Conservation (phyloP, 2,888 invertebrate genomes). For the Doris montereyensis region DNA sequence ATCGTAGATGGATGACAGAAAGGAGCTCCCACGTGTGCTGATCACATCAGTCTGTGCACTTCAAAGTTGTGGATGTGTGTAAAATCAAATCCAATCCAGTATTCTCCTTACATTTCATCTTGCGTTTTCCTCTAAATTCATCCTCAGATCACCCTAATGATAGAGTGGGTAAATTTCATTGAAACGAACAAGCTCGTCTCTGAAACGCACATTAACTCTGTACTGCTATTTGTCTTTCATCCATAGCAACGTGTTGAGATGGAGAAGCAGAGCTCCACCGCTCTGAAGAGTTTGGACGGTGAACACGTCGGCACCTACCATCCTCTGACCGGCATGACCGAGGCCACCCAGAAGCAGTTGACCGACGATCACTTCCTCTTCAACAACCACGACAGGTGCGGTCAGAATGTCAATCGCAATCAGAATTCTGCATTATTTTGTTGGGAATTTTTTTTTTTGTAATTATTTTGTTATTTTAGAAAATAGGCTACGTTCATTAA, state of each 20-base stretch:
- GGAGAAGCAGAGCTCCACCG: slow-evolving; percentile 51
- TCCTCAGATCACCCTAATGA: too few relatives aligned
- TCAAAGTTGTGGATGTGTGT: too few relatives aligned
- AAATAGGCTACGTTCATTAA: background rate
- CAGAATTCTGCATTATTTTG: background rate
- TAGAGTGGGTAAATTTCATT: too few relatives aligned
- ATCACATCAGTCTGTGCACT: too few relatives aligned
- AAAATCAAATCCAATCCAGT: too few relatives aligned
- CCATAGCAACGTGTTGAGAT: slow-evolving; percentile 57
- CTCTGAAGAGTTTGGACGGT: slow-evolving; percentile 53
- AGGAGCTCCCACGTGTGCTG: too few relatives aligned
- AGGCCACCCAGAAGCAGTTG: slow-evolving; percentile 57
- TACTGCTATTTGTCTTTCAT: background rate
- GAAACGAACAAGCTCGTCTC: too few relatives aligned
- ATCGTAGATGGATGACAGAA: too few relatives aligned
- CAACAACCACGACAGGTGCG: slow-evolving; percentile 49
- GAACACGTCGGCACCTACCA: slow-evolving; percentile 69
- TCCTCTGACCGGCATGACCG: slow-evolving; percentile 65
- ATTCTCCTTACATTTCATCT: too few relatives aligned
- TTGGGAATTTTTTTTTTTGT: background rate
- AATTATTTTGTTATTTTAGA: background rate
- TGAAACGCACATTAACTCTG: too few relatives aligned
- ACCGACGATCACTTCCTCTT: slow-evolving; percentile 66
- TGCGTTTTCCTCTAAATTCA: too few relatives aligned
- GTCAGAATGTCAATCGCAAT: too few relatives aligned